Percentiles rank a stretch among this genome's conserved stretches.
These are phyloP conservation scores for Alosa alosa DNA, from an alignment of 2,113 vertebrate genomes.

Conservation along the genomic window DNA sequence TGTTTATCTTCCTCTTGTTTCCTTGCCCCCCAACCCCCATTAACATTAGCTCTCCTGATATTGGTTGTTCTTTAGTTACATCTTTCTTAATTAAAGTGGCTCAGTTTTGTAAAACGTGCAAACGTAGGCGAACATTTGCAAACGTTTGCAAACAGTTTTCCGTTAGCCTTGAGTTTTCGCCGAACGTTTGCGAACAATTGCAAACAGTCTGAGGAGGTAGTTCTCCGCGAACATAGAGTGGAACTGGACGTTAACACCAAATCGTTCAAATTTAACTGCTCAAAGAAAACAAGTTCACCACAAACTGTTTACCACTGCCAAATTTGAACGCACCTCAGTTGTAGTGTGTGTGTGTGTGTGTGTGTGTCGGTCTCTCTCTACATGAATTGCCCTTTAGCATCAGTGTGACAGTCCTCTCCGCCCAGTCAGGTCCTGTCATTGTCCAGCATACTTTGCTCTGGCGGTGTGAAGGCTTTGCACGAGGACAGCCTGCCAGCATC, in stretches of 20 bases:
- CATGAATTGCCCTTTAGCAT: conserved; percentile 15
- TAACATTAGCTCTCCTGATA: not conserved
- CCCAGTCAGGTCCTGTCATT: not conserved
- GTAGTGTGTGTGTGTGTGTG: not conserved
- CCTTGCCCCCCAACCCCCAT: not conserved
- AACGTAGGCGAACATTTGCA: no score
- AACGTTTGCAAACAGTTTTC: no score
- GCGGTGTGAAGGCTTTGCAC: not conserved
- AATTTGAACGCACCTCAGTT: no score
- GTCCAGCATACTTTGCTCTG: not conserved
- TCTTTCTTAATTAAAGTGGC: not conserved
- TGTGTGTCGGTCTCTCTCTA: conserved; percentile 6
- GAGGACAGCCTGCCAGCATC: not conserved
- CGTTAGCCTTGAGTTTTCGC: no score
- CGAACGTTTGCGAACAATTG: no score
- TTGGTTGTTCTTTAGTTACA: not conserved
- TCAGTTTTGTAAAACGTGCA: not conserved
- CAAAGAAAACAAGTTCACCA: no score
- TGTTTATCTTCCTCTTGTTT: not conserved
- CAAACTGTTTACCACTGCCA: no score
- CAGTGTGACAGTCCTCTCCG: not conserved
- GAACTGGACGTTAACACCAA: no score
- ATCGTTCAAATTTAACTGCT: no score
- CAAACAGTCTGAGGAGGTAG: no score
- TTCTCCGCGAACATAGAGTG: no score